Evolutionary conservation across 2,113 vertebrate genomes (phyloP).

Genomic region (Rhinolophus ferrumequinum): DNA sequence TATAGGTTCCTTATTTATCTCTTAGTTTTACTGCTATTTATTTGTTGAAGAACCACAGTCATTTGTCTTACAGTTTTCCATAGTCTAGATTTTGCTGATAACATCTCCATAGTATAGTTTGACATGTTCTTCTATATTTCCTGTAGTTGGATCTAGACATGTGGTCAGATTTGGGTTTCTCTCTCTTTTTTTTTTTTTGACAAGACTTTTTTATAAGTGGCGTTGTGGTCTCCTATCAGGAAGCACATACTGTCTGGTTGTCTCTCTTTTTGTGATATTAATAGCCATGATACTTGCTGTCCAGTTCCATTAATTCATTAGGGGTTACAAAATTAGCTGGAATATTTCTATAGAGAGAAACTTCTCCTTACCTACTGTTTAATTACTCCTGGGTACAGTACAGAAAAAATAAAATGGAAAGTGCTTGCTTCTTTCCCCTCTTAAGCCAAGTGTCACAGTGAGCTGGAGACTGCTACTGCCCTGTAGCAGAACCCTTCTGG

Average conservation of each 20-base stretch:
- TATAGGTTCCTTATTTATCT: neutral
- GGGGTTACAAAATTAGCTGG: neutral
- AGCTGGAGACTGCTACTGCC: neutral
- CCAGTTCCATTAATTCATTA: neutral
- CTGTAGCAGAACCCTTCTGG: neutral
- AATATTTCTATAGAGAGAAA: neutral
- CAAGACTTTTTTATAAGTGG: neutral
- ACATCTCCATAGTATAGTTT: neutral
- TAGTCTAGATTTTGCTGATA: neutral
- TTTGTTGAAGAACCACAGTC: conserved; percentile 18
- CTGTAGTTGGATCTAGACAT: neutral
- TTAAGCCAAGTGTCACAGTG: neutral
- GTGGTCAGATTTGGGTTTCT: neutral
- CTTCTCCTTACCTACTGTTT: neutral
- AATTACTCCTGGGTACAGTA: neutral
- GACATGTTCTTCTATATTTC: neutral
- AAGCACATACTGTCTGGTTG: neutral
- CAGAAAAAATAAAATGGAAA: neutral
- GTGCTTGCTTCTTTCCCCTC: neutral
- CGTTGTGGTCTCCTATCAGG: neutral
- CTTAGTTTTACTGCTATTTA: neutral
- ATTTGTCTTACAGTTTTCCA: neutral
- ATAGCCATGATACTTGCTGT: neutral
- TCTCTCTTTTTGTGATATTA: neutral
- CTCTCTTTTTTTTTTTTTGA: neutral